Conservation (phyloP, 1,140 invertebrate genomes). For the Drosophila ambigua region DNA sequence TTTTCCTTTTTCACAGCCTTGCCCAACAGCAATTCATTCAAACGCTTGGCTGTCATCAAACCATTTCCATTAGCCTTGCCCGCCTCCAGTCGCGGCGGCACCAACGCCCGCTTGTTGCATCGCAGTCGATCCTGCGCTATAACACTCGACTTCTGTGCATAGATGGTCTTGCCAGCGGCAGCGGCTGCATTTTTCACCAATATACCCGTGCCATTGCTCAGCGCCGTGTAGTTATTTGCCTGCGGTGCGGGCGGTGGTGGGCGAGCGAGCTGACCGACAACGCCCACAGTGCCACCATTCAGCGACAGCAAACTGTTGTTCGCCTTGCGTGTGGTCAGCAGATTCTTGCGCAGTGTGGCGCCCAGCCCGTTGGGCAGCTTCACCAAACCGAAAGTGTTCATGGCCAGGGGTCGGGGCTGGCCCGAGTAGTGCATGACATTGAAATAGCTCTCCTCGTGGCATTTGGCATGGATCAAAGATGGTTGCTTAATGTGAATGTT, state of each 20-base stretch:
- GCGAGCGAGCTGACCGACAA: slow-evolving; percentile 64
- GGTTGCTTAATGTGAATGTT: slow-evolving; percentile 48
- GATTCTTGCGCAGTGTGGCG: slow-evolving; percentile 72
- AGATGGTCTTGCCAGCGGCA: slow-evolving; percentile 54
- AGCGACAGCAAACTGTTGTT: slow-evolving; percentile 70
- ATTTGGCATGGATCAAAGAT: slow-evolving; percentile 64
- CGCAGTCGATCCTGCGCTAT: slow-evolving; percentile 64
- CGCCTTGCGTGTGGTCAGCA: slow-evolving; percentile 69
- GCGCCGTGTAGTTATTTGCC: neutral
- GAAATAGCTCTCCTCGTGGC: slow-evolving; percentile 70
- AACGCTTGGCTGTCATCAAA: slow-evolving; percentile 56
- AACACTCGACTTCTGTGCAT: slow-evolving; percentile 61
- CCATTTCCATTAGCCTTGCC: neutral
- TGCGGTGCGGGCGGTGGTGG: slow-evolving; percentile 43
- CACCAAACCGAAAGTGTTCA: slow-evolving; percentile 75
- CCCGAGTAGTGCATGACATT: slow-evolving; percentile 74
- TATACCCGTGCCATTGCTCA: slow-evolving; percentile 50
- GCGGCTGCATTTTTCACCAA: slow-evolving; percentile 29
- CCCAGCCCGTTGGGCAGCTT: slow-evolving; percentile 73
- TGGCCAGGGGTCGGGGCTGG: slow-evolving; percentile 70
- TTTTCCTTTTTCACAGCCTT: slow-evolving; percentile 60
- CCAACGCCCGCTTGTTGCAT: slow-evolving; percentile 62
- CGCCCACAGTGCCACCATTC: slow-evolving; percentile 51
- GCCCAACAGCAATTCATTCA: slow-evolving; percentile 57
- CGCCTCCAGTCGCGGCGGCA: slow-evolving; percentile 16